Evolutionary conservation across 2,888 invertebrate genomes (phyloP), one percentile per base, ranked within the genome.

Genomic region (Callimorpha dominula): DNA sequence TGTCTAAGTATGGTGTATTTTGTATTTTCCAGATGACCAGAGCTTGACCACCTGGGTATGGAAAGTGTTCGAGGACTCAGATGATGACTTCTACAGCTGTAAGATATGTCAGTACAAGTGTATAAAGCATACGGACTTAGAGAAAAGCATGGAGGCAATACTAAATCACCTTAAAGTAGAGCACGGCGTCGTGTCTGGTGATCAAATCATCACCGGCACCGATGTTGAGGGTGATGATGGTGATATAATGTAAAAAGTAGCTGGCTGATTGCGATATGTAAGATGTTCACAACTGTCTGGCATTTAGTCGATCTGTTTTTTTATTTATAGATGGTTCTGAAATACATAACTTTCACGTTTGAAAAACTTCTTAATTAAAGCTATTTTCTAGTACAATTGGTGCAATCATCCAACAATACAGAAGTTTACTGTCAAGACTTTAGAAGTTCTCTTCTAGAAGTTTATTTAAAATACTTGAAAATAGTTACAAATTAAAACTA

Each of bases 181-280:
- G 66, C 95, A 95, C 17, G 94, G 93, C 0, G 95, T 95, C 0
- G 84, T 94, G 1, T 95, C 94, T 3, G 94, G 94, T 0, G 93
- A 93, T 74, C 95, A 95, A 79, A 95, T 95, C 75, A 94, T 95
- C 69, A 93, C 94, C 0, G 91, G 91, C 4, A 77, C 90, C 0
- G 93, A 94, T 11, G 90, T 90, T 52, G 88, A 86, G 7, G 73
- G 75, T 0, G 87, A 71, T 65, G 63, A 60, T 50, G 43, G 46
- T 63, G 43, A 69, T 65, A 42, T 20, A 14, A 43, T 63, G 49
- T 60, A 52, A 31, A 62, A 50, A n/a, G 49, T 31, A 60, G 31
- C 40, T 50, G 11, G 31, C 40, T 50, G 17, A 40, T 49, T 49
- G 49, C 9, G 20, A 63, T 70, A n/a, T 64, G 60, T 60, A 67